Conservation (phyloP, 2,113 vertebrate genomes). For the Trematocara variabile region DNA sequence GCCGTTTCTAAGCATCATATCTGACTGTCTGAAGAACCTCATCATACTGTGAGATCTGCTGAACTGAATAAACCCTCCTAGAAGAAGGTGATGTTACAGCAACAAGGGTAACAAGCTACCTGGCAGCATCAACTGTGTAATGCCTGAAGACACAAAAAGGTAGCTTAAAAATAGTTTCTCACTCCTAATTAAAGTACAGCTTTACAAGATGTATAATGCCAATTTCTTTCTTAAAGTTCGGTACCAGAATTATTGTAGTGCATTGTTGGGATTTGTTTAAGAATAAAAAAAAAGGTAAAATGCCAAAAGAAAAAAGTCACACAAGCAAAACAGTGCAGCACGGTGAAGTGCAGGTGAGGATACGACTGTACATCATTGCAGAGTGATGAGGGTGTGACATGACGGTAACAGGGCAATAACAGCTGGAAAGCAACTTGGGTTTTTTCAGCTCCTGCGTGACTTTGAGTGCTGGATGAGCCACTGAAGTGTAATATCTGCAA, state of each 20-base stretch:
- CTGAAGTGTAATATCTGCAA: constrained; percentile 79
- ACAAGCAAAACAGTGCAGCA: constrained; percentile 44
- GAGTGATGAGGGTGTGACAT: constrained; percentile 52
- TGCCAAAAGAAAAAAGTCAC: background rate
- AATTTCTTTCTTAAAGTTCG: constrained; percentile 21
- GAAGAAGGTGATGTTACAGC: background rate
- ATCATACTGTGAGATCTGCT: background rate
- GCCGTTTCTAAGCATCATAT: background rate
- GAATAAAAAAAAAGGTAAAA: background rate
- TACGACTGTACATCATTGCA: constrained; percentile 62
- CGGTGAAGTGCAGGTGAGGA: constrained; percentile 26
- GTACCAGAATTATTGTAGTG: constrained; percentile 37
- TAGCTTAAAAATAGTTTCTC: background rate
- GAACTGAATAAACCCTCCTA: background rate
- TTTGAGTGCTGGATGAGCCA: constrained; percentile 90
- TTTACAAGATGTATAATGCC: constrained; percentile 27
- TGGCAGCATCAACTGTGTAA: background rate
- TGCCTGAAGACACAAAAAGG: background rate
- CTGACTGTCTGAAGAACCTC: background rate
- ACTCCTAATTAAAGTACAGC: constrained; percentile 6
- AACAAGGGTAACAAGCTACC: constrained; percentile 11
- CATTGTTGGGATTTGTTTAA: constrained; percentile 25
- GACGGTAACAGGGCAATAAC: constrained; percentile 61
- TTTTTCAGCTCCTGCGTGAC: constrained; percentile 78
- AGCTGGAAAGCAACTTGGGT: constrained; percentile 5